A percentile compares a stretch with the other conserved stretches of the same genome.
phyloP scores from a whole-genome alignment of 2,113 vertebrate species.

The Seriola aureovittata region DNA sequence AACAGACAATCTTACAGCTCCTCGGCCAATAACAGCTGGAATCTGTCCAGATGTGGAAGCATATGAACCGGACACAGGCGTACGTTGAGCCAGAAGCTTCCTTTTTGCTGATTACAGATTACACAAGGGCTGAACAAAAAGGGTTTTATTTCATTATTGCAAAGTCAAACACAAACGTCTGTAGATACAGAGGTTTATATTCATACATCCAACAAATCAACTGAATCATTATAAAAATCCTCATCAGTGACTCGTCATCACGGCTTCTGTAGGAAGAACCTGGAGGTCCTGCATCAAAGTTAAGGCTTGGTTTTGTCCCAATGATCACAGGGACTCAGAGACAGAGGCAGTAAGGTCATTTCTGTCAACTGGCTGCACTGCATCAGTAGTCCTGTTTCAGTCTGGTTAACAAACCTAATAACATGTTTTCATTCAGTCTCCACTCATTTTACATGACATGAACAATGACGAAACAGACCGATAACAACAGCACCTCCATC shows the following conservation, averaged over 20 bases:
- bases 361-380: background rate
- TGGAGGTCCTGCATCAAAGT: background rate
- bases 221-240: background rate
- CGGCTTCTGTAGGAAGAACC: background rate
- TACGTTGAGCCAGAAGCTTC: no score
- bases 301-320: background rate
- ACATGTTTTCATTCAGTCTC: no score
- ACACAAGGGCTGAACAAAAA: background rate
- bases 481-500: no score
- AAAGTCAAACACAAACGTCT: background rate
- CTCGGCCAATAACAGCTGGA: no score
- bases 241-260: background rate
- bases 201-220: background rate
- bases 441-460: no score
- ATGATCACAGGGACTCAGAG: background rate
- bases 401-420: no score
- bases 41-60: no score
- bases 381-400: no score
- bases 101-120: no score
- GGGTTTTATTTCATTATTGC: background rate
- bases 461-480: no score
- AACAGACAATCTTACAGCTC: no score
- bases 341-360: background rate
- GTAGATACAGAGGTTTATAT: background rate
- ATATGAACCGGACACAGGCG: no score